Evolutionary conservation across 1,140 invertebrate genomes (phyloP).

Genomic region (Drosophila lacertosa): DNA sequence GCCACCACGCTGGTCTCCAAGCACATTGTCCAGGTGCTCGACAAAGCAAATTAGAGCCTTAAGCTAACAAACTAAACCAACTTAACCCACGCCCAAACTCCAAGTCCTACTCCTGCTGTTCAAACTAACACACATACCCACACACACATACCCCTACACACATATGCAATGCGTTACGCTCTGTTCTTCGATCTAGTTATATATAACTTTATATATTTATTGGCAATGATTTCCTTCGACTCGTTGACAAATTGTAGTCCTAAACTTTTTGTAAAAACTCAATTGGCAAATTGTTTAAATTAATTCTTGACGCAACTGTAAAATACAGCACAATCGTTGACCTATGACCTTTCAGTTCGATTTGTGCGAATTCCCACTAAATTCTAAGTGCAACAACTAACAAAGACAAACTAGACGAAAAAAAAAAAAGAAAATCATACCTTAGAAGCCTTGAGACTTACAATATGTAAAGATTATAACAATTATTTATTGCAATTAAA

Average conservation of each 20-base stretch:
- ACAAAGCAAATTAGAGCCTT: slow-evolving; percentile 60
- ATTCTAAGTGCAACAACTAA: slow-evolving; percentile 48
- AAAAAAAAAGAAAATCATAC: slow-evolving; percentile 14
- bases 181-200: slow-evolving; percentile 26
- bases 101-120: neutral
- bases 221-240: slow-evolving; percentile 67
- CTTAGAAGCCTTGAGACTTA: slow-evolving; percentile 72
- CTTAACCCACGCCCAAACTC: slow-evolving; percentile 18
- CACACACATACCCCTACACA: no score
- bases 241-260: slow-evolving; percentile 47
- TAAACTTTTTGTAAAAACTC: slow-evolving; percentile 17
- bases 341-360: slow-evolving; percentile 9
- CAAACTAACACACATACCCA: neutral
- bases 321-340: slow-evolving; percentile 40
- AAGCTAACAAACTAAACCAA: slow-evolving; percentile 2
- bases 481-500: slow-evolving; percentile 77
- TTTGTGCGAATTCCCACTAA: slow-evolving; percentile 42
- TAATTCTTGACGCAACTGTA: slow-evolving; percentile 56
- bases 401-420: slow-evolving; percentile 12
- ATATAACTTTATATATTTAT: slow-evolving; percentile 40
- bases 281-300: slow-evolving; percentile 8
- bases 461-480: slow-evolving; percentile 68
- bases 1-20: slow-evolving; percentile 88
- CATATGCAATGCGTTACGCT: slow-evolving; percentile 49
- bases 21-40: slow-evolving; percentile 85